These are phyloP conservation scores for Tromatobia lineatoria DNA, from an alignment of 2,888 invertebrate genomes.

Conservation along the genomic window DNA sequence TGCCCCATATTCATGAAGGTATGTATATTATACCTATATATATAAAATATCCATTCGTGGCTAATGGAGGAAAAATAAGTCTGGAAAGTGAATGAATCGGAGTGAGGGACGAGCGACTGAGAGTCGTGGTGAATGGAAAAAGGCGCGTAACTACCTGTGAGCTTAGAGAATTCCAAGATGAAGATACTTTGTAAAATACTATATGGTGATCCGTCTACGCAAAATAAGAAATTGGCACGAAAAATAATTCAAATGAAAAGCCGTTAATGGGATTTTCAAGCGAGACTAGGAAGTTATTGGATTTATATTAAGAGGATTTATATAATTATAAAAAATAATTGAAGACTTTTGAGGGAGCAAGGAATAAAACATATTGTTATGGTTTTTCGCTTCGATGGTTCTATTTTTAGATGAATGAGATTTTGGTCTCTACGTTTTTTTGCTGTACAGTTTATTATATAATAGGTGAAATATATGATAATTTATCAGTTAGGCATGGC, in stretches of 20 bases:
- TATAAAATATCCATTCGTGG: constrained; percentile 32
- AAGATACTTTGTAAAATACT: constrained; percentile 4
- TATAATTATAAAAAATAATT: background rate
- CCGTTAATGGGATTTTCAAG: background rate
- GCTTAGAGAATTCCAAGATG: background rate
- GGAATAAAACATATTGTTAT: background rate
- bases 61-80: constrained; percentile 48
- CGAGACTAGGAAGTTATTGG: background rate
- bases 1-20: background rate
- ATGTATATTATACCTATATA: constrained; percentile 10
- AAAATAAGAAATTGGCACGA: constrained; percentile 1
- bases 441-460: too few relatives aligned
- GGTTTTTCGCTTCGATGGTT: background rate
- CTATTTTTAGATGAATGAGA: background rate
- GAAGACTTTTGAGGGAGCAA: background rate
- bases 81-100: constrained; percentile 53
- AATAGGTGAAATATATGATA: background rate
- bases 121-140: constrained; percentile 28
- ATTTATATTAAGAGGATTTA: background rate
- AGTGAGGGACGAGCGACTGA: constrained; percentile 20
- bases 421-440: too few relatives aligned
- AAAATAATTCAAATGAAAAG: background rate
- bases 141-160: background rate
- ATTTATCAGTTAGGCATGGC: background rate
- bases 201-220: background rate